Percentiles rank a stretch among this genome's conserved stretches.
These are phyloP conservation scores for Galaxias olidus DNA, from an alignment of 2,797 vertebrate genomes.

Conservation along the genomic window DNA sequence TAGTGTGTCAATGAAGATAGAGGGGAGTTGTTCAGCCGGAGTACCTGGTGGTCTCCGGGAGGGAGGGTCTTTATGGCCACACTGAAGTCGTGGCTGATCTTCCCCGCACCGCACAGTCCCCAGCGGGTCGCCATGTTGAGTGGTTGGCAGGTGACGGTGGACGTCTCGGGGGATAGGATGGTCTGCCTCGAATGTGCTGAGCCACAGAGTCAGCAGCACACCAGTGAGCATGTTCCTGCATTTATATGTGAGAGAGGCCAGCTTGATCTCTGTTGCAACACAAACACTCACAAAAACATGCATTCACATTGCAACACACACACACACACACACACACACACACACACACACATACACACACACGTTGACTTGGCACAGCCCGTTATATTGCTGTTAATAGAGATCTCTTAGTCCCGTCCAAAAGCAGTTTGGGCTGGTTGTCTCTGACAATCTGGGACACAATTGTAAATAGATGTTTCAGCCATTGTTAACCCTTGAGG, in stretches of 20 bases:
- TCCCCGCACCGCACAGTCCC: conserved; percentile 75
- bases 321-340: conserved; percentile 8
- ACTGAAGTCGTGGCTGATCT: conserved; percentile 79
- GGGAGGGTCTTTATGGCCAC: conserved; percentile 72
- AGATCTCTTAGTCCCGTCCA: conserved; percentile 34
- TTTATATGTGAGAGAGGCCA: conserved; percentile 62
- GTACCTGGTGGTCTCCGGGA: conserved; percentile 74
- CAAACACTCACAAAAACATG: conserved; percentile 4
- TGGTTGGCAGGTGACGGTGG: conserved; percentile 30
- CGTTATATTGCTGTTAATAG: conserved; percentile 46
- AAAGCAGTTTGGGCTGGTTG: conserved; percentile 47
- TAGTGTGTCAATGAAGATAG: too few species aligned
- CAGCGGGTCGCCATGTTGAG: conserved; percentile 72
- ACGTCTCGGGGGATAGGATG: background rate
- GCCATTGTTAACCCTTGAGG: conserved; percentile 26
- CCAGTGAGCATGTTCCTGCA: conserved; percentile 37
- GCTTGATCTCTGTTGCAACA: conserved; percentile 52
- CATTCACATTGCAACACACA: background rate
- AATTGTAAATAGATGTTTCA: conserved; percentile 27
- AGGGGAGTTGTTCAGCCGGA: background rate
- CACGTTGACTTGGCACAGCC: background rate
- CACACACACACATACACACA: background rate
- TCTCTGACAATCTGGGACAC: conserved; percentile 55
- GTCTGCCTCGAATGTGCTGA: conserved; percentile 25
- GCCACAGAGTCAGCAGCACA: conserved; percentile 35